Percentiles rank a stretch among this genome's conserved stretches.
Conservation (phyloP, 2,113 vertebrate species). For the Silurus asotus region DNA sequence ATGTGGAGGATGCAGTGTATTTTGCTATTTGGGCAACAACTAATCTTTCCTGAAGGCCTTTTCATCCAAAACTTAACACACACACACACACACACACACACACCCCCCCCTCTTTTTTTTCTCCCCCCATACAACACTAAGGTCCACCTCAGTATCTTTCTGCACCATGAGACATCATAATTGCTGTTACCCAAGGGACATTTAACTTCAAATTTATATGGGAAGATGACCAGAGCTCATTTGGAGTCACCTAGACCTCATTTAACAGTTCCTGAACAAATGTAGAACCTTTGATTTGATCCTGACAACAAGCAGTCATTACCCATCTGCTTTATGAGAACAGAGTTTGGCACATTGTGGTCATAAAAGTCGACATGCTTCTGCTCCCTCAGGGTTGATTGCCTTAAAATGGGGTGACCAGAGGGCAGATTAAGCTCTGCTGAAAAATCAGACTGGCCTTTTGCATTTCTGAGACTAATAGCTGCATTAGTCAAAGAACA, state of each 20-base stretch:
- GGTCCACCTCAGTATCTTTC: slow-evolving; percentile 67
- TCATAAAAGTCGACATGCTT: slow-evolving; percentile 63
- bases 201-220: slow-evolving; percentile 74
- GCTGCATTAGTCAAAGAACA: slow-evolving; percentile 50
- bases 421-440: slow-evolving; percentile 53
- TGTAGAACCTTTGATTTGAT: slow-evolving; percentile 73
- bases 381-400: slow-evolving; percentile 56
- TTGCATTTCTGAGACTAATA: slow-evolving; percentile 55
- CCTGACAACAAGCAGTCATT: slow-evolving; percentile 75
- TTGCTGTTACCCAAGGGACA: slow-evolving; percentile 78
- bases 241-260: slow-evolving; percentile 73
- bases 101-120: slow-evolving; percentile 13
- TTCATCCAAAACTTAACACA: slow-evolving; percentile 56
- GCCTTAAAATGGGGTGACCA: slow-evolving; percentile 59
- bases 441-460: slow-evolving; percentile 54
- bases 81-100: too few relatives aligned
- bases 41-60: slow-evolving; percentile 60
- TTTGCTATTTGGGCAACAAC: slow-evolving; percentile 53
- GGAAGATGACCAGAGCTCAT: slow-evolving; percentile 66
- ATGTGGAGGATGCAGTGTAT: background rate
- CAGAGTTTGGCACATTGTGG: slow-evolving; percentile 58
- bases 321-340: slow-evolving; percentile 76
- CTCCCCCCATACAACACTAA: slow-evolving; percentile 68
- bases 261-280: slow-evolving; percentile 75
- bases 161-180: slow-evolving; percentile 72